Percentiles rank a stretch among this genome's conserved stretches.
phyloP scores from a whole-genome alignment of 2,113 vertebrate species.

The Uropsilus gracilis region DNA sequence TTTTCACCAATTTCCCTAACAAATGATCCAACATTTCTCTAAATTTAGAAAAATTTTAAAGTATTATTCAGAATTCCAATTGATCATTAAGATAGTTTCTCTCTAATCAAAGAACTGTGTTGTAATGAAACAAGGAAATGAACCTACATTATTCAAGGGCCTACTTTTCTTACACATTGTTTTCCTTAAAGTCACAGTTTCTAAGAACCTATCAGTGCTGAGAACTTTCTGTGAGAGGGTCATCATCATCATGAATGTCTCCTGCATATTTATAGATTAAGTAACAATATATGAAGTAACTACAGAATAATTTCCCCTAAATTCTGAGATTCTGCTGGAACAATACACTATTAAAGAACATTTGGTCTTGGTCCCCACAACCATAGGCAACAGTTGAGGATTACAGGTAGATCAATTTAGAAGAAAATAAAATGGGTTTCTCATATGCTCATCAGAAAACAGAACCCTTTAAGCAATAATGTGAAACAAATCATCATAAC shows the following conservation, averaged over 20 bases:
- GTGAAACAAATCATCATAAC: not conserved
- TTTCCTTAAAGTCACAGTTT: not conserved
- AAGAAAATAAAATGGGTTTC: constrained; percentile 1
- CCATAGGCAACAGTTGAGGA: not conserved
- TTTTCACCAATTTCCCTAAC: not conserved
- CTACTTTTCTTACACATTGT: not conserved
- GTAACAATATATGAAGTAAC: not conserved
- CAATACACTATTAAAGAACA: not conserved
- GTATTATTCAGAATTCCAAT: not conserved
- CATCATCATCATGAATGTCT: not conserved
- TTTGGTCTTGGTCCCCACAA: not conserved
- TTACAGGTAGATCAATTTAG: not conserved
- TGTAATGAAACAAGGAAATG: not conserved
- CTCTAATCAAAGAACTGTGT: not conserved
- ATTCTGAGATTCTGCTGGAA: not conserved
- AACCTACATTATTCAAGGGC: not conserved
- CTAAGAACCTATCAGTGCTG: not conserved
- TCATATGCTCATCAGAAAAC: not conserved
- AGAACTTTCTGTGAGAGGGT: not conserved
- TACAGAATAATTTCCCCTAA: not conserved
- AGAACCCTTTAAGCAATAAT: not conserved
- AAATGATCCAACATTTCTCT: not conserved
- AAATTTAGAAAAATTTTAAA: not conserved
- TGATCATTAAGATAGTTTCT: no score
- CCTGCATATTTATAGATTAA: not conserved